phyloP scores from a whole-genome alignment of 2,113 vertebrate genomes.

The Tringa solitaria region DNA sequence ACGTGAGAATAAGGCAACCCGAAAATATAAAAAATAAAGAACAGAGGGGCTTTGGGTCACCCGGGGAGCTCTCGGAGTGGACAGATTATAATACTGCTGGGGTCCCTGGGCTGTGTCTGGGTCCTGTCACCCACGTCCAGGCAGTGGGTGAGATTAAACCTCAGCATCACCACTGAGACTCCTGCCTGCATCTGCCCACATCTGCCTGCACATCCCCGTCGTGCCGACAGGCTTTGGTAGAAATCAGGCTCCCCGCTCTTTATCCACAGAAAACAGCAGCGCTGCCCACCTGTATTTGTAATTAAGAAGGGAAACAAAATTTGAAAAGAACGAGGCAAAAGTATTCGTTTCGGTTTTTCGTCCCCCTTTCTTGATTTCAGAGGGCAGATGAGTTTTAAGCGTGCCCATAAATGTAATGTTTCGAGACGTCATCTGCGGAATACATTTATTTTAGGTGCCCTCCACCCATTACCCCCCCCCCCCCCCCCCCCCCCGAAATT shows the following conservation, averaged over 20 bases:
- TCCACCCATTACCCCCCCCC: background rate
- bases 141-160: background rate
- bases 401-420: background rate
- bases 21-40: too few species aligned
- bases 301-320: background rate
- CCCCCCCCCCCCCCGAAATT: too few species aligned
- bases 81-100: background rate
- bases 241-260: background rate
- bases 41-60: background rate
- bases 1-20: background rate
- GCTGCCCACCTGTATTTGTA: background rate
- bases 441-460: background rate
- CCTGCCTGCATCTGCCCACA: background rate
- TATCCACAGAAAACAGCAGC: background rate
- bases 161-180: background rate
- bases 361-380: background rate
- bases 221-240: background rate
- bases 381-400: background rate
- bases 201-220: background rate
- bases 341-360: background rate
- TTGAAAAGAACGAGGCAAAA: background rate
- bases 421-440: background rate
- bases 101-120: background rate
- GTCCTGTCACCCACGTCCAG: background rate
- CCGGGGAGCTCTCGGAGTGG: rapidly evolving